Evolutionary conservation across 2,113 vertebrate species (phyloP), one percentile per base, ranked within the genome.

Genomic region (Pedionomus torquatus): DNA sequence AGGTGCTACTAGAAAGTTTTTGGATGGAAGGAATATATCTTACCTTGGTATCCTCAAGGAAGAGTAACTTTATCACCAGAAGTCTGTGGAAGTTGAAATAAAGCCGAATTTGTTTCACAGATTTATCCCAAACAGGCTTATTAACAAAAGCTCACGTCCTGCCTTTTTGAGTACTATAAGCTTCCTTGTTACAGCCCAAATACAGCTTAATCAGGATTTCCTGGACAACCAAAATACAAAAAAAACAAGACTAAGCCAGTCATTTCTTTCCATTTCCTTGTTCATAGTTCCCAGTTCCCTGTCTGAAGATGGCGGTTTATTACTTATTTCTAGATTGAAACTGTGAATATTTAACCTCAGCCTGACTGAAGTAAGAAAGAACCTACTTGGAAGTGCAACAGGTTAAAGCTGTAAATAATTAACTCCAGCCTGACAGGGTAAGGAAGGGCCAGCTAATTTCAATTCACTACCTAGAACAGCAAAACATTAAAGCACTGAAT

Each of bases 261-360:
- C 2, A 33, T 92, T 92, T 95, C 21, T 84, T 95, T 76, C n/a
- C 69, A 65, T 49, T 92, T 93, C 25, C 25, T 87, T 61, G 12
- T 83, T 94, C 83, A 85, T 19, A 79, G 49, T 52, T 92, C 77
- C 37, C 52, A 92, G 54, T 91, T 97, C 77, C 81, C 35, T 87
- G 16, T 78, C 89, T 89, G 74, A 31, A 91, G 52, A 37, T 33
- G 57, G 64, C 52, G 76, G 44, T 86, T 93, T 85, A 74, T 83
- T 57, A 74, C 48, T 79, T 79, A 51, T 26, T 92, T 95, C 41
- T 74, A 43, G 21, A 72, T 9, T 83, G 68, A 81, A 92, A 87
- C 44, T 35, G 43, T 88, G 61, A 93, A 61, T 92, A 83, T 92
- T 95, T 89, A 95, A 89, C 79, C 52, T 86, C 48, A 83, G 21